Percentiles rank a stretch among this genome's conserved stretches.
Conservation (phyloP, 2,113 vertebrate species). For the Siniperca knerii region DNA sequence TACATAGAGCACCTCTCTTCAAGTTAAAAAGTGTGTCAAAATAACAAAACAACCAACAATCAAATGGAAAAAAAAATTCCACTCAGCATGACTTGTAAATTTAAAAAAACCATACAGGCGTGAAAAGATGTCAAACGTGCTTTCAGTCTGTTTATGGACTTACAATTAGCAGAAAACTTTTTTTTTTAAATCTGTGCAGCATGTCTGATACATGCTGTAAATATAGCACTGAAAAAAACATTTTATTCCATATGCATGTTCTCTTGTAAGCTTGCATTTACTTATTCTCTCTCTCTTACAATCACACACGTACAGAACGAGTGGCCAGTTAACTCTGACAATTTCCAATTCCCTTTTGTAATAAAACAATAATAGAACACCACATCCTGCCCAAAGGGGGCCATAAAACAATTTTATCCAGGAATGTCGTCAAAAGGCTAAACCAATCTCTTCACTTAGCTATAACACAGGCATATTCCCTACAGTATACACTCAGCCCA, state of each 20-base stretch:
- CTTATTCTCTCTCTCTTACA: conserved; percentile 18
- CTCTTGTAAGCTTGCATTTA: conserved; percentile 36
- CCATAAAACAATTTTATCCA: conserved; percentile 77
- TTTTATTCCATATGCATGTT: background rate
- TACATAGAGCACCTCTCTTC: background rate
- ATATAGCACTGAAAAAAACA: background rate
- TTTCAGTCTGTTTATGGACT: background rate
- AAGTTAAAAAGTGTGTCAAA: conserved; percentile 16
- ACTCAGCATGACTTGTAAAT: background rate
- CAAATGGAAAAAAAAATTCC: conserved; percentile 4
- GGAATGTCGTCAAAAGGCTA: conserved; percentile 72
- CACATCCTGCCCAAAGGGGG: conserved; percentile 63
- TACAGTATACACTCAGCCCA: conserved; percentile 45
- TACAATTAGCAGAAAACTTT: background rate
- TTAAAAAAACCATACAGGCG: background rate
- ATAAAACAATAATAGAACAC: conserved; percentile 79
- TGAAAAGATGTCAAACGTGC: conserved; percentile 8
- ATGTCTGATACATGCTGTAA: background rate
- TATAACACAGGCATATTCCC: conserved; percentile 65
- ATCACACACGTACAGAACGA: conserved; percentile 37
- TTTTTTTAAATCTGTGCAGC: conserved; percentile 12
- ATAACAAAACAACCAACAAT: conserved; percentile 1
- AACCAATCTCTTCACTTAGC: conserved; percentile 77
- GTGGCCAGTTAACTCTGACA: conserved; percentile 42
- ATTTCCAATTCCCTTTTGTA: conserved; percentile 67